phyloP scores from a whole-genome alignment of 1,140 invertebrate genomes.

The Matsumurasca onukii region DNA sequence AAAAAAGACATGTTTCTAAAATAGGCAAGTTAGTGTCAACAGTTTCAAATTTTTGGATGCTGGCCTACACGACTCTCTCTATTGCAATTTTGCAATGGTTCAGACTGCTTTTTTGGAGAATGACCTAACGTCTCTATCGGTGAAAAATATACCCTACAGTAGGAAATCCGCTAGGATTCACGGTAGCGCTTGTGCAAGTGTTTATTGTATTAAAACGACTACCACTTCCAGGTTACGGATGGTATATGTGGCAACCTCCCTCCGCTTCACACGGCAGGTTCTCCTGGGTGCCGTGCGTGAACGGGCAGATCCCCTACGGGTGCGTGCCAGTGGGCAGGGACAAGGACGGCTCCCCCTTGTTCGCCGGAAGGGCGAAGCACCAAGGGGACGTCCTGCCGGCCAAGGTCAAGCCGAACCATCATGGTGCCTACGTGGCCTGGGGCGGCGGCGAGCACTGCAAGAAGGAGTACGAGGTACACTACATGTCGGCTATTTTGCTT shows the following conservation, averaged over 20 bases:
- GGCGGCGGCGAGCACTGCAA: slow-evolving; percentile 62
- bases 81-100: no score
- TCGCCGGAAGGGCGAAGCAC: slow-evolving; percentile 69
- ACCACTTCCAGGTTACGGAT: background rate
- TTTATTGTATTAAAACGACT: no score
- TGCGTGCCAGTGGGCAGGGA: background rate
- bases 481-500: no score
- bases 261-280: background rate
- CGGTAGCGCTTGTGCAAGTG: no score
- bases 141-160: no score
- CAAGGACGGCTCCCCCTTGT: slow-evolving; percentile 51
- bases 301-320: background rate
- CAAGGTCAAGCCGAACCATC: slow-evolving; percentile 68
- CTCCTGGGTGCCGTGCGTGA: background rate
- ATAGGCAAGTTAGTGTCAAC: no score
- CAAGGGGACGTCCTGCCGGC: slow-evolving; percentile 72
- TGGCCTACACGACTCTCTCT: no score
- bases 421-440: slow-evolving; percentile 62
- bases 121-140: no score
- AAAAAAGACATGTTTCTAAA: no score
- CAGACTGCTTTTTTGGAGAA: no score
- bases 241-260: slow-evolving; percentile 4
- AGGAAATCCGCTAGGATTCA: no score
- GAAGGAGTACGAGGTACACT: slow-evolving; percentile 61
- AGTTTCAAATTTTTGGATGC: no score